Evolutionary conservation across 2,888 invertebrate genomes (phyloP).

Genomic region (Periphyllus acericola): DNA sequence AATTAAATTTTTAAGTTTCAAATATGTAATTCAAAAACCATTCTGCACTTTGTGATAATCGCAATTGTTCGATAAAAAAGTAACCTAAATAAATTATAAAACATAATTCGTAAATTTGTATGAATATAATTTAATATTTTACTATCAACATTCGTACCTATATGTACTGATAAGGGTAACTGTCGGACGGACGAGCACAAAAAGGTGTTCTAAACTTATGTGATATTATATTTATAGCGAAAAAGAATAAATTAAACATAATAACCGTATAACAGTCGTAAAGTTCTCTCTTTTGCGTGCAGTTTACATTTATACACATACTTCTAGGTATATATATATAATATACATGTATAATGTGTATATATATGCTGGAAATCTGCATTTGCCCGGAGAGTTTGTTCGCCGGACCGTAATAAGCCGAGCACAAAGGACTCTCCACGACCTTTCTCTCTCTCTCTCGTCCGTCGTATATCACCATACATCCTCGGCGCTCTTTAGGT

Average conservation of each 20-base stretch:
- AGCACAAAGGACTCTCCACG: conserved; percentile 43
- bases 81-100: too few relatives aligned
- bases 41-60: too few relatives aligned
- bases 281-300: neutral
- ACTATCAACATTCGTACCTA: too few relatives aligned
- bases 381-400: conserved; percentile 6
- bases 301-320: neutral
- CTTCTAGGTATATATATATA: neutral
- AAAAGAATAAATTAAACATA: neutral
- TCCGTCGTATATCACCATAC: conserved; percentile 57
- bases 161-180: too few relatives aligned
- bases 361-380: conserved; percentile 22
- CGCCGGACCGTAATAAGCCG: conserved; percentile 60
- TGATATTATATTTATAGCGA: neutral
- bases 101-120: too few relatives aligned
- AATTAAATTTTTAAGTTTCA: too few relatives aligned
- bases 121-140: too few relatives aligned
- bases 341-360: neutral
- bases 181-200: neutral
- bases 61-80: too few relatives aligned
- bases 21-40: too few relatives aligned
- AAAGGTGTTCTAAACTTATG: neutral
- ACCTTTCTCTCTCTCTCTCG: conserved; percentile 9
- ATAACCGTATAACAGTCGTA: neutral
- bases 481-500: conserved; percentile 29